Percentiles rank a stretch among this genome's conserved stretches.
Evolutionary conservation across 2,888 invertebrate species (phyloP).

Genomic region (Heliconius charithonia): DNA sequence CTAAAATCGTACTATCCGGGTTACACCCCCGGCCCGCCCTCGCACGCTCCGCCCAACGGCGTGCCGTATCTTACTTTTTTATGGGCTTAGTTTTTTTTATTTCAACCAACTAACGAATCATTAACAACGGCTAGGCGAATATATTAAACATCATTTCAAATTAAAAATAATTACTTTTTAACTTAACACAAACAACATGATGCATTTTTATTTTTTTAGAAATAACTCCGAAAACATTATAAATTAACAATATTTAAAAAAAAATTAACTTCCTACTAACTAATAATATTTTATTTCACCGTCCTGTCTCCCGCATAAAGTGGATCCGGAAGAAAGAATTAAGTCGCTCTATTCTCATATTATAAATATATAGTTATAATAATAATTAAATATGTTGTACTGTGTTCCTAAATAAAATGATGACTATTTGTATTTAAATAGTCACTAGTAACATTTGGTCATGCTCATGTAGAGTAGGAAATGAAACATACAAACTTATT

Average conservation of each 20-base stretch:
- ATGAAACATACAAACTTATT: neutral
- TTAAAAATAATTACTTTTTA: neutral
- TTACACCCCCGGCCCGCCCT: slow-evolving; percentile 62
- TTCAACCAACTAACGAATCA: slow-evolving; percentile 1
- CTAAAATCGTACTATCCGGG: slow-evolving; percentile 33
- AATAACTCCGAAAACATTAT: neutral
- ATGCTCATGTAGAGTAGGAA: neutral
- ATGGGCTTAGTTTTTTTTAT: slow-evolving; percentile 48
- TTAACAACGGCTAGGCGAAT: slow-evolving; percentile 53
- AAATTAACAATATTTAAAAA: too few relatives aligned
- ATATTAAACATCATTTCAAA: neutral
- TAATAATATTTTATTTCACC: neutral
- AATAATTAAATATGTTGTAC: neutral
- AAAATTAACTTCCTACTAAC: too few relatives aligned
- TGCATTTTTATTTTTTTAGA: neutral
- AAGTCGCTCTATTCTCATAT: neutral
- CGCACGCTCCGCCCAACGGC: slow-evolving; percentile 59
- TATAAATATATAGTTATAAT: neutral
- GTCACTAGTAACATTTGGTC: neutral
- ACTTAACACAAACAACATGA: neutral
- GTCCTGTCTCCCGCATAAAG: neutral
- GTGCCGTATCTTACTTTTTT: slow-evolving; percentile 54
- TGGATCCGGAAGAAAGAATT: neutral
- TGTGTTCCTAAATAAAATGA: neutral
- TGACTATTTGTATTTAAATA: neutral